Evolutionary conservation across 2,113 vertebrate genomes (phyloP).

Genomic region (Otolemur garnettii): DNA sequence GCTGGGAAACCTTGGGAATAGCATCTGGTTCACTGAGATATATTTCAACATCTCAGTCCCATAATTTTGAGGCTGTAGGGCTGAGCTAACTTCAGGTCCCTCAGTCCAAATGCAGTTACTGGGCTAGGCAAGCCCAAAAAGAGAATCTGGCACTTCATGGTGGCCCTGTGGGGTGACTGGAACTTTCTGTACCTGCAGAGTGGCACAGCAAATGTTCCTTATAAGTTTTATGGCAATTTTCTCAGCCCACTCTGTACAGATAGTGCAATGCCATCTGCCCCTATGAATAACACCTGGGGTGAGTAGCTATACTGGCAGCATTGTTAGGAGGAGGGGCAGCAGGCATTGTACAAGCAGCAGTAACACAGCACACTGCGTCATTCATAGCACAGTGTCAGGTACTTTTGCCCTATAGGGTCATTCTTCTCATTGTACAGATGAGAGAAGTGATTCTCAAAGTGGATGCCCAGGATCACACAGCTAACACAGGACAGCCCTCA

Average conservation of each 20-base stretch:
- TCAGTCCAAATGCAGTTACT: neutral
- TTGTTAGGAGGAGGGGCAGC: neutral
- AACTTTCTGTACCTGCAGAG: neutral
- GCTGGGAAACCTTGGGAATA: neutral
- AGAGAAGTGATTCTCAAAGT: neutral
- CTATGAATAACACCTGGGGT: neutral
- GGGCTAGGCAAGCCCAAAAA: neutral
- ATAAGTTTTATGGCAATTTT: neutral
- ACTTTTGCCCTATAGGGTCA: neutral
- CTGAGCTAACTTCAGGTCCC: neutral
- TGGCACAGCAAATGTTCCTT: neutral
- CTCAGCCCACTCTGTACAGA: neutral
- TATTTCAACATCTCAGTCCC: neutral
- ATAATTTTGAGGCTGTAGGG: neutral
- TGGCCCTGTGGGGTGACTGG: neutral
- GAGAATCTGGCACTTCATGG: neutral
- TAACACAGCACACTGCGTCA: neutral
- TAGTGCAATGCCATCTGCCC: neutral
- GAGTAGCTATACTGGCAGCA: neutral
- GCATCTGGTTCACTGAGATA: constrained; percentile 1
- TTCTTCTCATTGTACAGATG: neutral
- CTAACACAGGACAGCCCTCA: neutral
- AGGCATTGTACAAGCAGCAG: neutral
- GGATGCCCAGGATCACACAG: neutral
- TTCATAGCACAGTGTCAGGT: neutral